Conservation (phyloP, 2,113 vertebrate genomes). For the Malurus elegans region DNA sequence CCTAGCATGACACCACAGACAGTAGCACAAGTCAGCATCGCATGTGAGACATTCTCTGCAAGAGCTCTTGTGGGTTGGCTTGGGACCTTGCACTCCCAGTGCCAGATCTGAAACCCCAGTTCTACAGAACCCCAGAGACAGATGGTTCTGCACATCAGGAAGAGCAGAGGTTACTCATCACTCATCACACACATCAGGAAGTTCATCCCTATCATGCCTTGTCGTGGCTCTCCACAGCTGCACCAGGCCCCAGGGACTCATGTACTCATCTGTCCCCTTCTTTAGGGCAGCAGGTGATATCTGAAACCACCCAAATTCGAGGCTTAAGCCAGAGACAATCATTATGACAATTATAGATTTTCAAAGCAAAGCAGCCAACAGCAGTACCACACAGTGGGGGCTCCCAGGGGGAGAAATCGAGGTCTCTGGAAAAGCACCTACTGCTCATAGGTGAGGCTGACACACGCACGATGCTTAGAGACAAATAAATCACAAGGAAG, state of each 20-base stretch:
- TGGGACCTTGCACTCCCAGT: neutral
- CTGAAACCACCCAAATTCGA: neutral
- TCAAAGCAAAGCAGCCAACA: neutral
- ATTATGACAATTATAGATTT: neutral
- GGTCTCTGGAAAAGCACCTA: neutral
- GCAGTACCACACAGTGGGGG: neutral
- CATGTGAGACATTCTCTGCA: neutral
- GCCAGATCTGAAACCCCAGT: neutral
- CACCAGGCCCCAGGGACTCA: neutral
- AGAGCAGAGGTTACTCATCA: neutral
- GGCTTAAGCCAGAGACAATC: neutral
- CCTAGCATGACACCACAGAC: neutral
- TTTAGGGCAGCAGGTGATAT: neutral
- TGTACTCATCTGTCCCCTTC: neutral
- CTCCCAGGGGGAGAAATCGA: neutral
- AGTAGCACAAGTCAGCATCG: accelerated
- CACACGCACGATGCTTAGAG: neutral
- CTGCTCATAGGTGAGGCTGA: neutral
- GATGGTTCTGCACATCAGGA: neutral
- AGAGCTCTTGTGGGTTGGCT: neutral
- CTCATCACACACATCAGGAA: accelerated
- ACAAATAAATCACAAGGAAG: neutral
- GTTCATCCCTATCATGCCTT: neutral
- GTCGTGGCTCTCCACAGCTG: neutral
- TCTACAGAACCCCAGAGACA: neutral